phyloP scores from a whole-genome alignment of 2,797 vertebrate genomes.

The Manis pentadactyla region DNA sequence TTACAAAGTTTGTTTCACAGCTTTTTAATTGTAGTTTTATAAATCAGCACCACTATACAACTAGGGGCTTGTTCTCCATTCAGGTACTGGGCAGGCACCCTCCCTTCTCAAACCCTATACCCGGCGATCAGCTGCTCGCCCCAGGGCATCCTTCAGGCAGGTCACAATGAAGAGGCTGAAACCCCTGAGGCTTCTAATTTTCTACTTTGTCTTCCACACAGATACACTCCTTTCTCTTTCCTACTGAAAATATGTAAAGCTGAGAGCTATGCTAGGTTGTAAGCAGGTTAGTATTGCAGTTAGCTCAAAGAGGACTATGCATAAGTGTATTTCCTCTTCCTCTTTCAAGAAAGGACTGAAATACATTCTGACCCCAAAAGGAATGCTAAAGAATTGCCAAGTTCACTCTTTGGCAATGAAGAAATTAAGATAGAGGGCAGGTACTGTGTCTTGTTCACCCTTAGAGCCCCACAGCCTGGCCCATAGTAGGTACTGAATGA shows the following conservation, averaged over 20 bases:
- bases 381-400: constrained; percentile 40
- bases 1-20: constrained; percentile 39
- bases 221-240: constrained; percentile 65
- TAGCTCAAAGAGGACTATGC: constrained; percentile 58
- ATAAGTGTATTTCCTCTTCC: constrained; percentile 68
- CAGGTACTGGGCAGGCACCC: constrained; percentile 69
- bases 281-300: constrained; percentile 58
- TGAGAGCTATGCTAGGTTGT: constrained; percentile 53
- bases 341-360: constrained; percentile 66
- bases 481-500: background rate
- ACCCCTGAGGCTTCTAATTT: constrained; percentile 64
- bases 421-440: background rate
- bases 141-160: constrained; percentile 65
- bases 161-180: constrained; percentile 69
- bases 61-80: constrained; percentile 66
- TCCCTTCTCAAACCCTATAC: constrained; percentile 61
- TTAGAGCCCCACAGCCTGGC: background rate
- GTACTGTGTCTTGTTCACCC: background rate
- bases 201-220: constrained; percentile 63
- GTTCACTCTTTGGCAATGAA: constrained; percentile 49
- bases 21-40: constrained; percentile 59
- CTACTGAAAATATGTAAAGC: constrained; percentile 51
- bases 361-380: constrained; percentile 60
- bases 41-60: constrained; percentile 45
- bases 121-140: constrained; percentile 50